Conservation (phyloP, 2,113 vertebrate genomes). For the Anarhynchus alexandrinus region DNA sequence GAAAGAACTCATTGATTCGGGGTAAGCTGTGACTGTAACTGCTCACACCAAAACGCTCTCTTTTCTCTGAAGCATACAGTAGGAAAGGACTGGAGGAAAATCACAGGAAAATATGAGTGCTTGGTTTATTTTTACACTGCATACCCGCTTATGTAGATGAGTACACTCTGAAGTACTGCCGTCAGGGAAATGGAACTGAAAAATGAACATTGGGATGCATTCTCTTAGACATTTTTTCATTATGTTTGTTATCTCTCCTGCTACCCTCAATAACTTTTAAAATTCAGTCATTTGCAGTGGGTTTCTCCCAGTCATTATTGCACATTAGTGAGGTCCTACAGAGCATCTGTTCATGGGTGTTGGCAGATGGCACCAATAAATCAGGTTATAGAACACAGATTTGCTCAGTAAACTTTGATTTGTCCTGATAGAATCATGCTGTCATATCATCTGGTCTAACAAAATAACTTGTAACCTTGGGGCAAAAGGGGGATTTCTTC, state of each 20-base stretch:
- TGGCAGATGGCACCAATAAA: constrained; percentile 66
- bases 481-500: background rate
- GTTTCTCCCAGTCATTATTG: constrained; percentile 35
- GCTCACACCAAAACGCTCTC: background rate
- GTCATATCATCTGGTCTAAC: constrained; percentile 36
- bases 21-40: background rate
- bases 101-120: background rate
- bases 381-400: constrained; percentile 55
- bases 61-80: background rate
- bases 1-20: background rate
- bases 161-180: background rate
- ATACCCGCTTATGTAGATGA: background rate
- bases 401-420: constrained; percentile 59
- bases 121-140: constrained; percentile 7
- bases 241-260: background rate
- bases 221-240: background rate
- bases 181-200: background rate
- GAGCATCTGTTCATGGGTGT: constrained; percentile 51
- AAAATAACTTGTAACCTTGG: constrained; percentile 30
- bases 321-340: constrained; percentile 30
- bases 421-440: constrained; percentile 56
- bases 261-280: background rate
- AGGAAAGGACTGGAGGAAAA: background rate
- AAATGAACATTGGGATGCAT: background rate
- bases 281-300: background rate